These are phyloP conservation scores for Ferrisia virgata DNA, from an alignment of 2,888 invertebrate species.

Conservation along the genomic window DNA sequence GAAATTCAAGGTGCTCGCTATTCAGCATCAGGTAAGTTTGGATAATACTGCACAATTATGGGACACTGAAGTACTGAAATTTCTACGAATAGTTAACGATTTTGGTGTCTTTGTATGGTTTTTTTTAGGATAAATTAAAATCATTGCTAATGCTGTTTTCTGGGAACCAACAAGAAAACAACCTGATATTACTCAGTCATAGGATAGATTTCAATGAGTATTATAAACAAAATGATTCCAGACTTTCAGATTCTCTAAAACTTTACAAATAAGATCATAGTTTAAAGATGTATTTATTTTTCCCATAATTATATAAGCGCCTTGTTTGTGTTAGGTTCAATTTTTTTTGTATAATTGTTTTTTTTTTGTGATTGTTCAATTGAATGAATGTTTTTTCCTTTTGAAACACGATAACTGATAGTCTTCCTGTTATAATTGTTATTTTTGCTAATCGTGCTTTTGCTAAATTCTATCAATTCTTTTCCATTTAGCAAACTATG, in stretches of 20 bases:
- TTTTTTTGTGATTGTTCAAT: not conserved
- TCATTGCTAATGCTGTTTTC: constrained; percentile 29
- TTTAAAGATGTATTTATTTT: no score
- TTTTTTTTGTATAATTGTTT: not conserved
- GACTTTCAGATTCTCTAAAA: constrained; percentile 40
- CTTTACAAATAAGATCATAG: not conserved
- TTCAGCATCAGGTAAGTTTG: constrained; percentile 24
- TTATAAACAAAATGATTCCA: constrained; percentile 39
- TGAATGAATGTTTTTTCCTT: not conserved
- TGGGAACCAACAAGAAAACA: constrained; percentile 29
- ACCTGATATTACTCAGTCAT: constrained; percentile 24
- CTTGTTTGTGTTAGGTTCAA: not conserved
- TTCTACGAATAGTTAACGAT: no score
- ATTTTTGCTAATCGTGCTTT: not conserved
- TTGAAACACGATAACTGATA: not conserved
- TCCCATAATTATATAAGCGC: no score
- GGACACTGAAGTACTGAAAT: not conserved
- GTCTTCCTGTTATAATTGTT: not conserved
- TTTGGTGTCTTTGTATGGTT: not conserved
- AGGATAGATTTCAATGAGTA: constrained; percentile 44
- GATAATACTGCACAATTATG: not conserved
- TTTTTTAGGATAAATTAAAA: constrained; percentile 38
- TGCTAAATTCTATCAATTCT: not conserved
- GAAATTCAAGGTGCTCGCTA: constrained; percentile 37
- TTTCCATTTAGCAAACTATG: not conserved